Evolutionary conservation across 2,113 vertebrate genomes (phyloP).

Genomic region (Coptodon bakossiorum): DNA sequence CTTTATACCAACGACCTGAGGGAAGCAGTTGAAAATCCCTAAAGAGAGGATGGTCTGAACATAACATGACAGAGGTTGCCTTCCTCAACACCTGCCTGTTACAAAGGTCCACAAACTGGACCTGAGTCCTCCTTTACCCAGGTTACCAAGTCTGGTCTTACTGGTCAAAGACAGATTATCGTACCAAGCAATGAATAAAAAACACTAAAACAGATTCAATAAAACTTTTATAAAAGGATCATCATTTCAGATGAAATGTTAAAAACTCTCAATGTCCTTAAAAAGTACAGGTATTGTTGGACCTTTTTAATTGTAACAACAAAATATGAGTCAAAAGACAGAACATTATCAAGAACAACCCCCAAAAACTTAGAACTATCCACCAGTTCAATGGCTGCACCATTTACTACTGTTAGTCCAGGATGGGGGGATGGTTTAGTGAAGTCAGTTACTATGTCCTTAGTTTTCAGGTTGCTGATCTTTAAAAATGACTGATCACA

Average conservation of each 20-base stretch:
- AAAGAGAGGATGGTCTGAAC: neutral
- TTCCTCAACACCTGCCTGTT: neutral
- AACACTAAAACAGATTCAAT: neutral
- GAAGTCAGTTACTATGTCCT: neutral
- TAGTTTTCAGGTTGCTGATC: neutral
- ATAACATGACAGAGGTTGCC: neutral
- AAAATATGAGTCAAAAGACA: neutral
- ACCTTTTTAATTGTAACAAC: neutral
- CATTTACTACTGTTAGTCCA: neutral
- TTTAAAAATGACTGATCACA: accelerated
- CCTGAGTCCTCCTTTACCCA: neutral
- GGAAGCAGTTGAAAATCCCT: neutral
- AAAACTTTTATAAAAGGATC: neutral
- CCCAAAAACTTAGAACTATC: neutral
- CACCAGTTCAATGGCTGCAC: neutral
- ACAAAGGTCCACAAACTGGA: neutral
- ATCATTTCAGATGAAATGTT: neutral
- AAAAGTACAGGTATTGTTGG: neutral
- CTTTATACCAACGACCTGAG: neutral
- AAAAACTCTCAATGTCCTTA: neutral
- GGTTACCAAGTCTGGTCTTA: neutral
- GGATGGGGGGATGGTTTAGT: neutral
- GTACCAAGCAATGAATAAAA: neutral
- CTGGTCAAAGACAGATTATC: neutral
- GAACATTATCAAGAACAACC: neutral